phyloP scores from a whole-genome alignment of 2,797 vertebrate genomes.

The Eospalax fontanierii region DNA sequence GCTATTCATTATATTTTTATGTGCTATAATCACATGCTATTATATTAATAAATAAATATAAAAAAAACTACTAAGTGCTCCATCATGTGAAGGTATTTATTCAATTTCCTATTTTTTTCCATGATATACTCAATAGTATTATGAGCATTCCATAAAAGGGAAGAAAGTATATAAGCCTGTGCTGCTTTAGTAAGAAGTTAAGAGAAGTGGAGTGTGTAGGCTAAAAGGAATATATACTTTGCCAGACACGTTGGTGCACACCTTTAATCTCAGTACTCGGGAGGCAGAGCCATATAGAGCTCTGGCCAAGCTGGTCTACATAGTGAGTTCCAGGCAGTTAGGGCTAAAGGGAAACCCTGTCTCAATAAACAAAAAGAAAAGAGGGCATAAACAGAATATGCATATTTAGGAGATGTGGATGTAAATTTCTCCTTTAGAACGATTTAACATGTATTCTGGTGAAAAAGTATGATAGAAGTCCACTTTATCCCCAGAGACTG shows the following conservation, averaged over 20 bases:
- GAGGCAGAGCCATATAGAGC: not conserved
- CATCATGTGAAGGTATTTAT: not conserved
- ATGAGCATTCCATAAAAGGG: not conserved
- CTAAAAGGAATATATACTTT: not conserved
- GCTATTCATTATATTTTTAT: not conserved
- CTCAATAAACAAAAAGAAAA: no score
- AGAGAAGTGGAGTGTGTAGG: not conserved
- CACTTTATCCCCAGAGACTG: not conserved
- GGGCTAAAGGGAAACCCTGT: no score
- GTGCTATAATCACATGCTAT: not conserved
- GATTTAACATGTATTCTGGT: not conserved
- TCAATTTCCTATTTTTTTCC: not conserved
- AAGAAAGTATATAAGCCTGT: not conserved
- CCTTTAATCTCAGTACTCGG: not conserved
- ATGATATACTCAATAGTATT: not conserved
- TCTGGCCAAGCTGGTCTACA: not conserved
- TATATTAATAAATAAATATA: not conserved
- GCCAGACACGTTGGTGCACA: no score
- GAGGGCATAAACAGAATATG: not conserved
- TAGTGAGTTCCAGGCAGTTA: no score
- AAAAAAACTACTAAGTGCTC: not conserved
- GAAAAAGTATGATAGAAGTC: not conserved
- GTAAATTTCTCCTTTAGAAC: not conserved
- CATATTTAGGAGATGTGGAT: not conserved
- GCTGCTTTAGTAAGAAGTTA: not conserved